phyloP scores from a whole-genome alignment of 2,113 vertebrate genomes.

The Panurus biarmicus region DNA sequence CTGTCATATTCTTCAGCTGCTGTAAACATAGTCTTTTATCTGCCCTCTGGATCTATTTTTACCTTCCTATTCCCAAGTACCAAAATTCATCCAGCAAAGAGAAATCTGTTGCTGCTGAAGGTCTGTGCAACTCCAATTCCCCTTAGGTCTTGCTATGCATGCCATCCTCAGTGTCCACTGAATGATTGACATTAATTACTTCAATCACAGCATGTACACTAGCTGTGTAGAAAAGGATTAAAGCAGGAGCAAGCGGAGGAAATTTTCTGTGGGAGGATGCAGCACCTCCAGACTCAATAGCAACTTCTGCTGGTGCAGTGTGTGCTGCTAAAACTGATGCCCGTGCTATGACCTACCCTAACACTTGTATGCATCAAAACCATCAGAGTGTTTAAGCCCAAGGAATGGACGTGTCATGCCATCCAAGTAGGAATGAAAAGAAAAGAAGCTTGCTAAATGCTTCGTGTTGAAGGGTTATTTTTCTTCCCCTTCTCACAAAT shows the following conservation, averaged over 20 bases:
- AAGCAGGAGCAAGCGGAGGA: not conserved
- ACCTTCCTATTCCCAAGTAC: not conserved
- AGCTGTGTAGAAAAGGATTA: not conserved
- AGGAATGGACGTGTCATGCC: not conserved
- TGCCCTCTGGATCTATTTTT: conserved; percentile 30
- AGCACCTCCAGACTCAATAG: not conserved
- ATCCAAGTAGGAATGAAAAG: not conserved
- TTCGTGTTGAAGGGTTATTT: not conserved
- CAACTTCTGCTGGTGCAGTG: not conserved
- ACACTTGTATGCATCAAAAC: not conserved
- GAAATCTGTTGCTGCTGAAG: conserved; percentile 4
- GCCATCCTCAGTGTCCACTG: not conserved
- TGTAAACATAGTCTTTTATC: conserved; percentile 27
- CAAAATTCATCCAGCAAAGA: not conserved
- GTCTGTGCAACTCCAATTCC: not conserved
- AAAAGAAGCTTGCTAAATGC: not conserved
- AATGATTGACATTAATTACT: conserved; percentile 51
- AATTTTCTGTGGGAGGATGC: not conserved
- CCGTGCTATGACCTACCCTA: not conserved
- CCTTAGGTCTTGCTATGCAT: not conserved
- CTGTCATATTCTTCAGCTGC: conserved; percentile 16
- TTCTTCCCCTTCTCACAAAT: conserved; percentile 22
- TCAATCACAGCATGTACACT: conserved; percentile 31
- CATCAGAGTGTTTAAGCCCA: not conserved
- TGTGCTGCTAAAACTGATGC: not conserved